These are phyloP conservation scores for Oxycera nigricornis DNA, from an alignment of 2,888 invertebrate genomes.

Conservation along the genomic window DNA sequence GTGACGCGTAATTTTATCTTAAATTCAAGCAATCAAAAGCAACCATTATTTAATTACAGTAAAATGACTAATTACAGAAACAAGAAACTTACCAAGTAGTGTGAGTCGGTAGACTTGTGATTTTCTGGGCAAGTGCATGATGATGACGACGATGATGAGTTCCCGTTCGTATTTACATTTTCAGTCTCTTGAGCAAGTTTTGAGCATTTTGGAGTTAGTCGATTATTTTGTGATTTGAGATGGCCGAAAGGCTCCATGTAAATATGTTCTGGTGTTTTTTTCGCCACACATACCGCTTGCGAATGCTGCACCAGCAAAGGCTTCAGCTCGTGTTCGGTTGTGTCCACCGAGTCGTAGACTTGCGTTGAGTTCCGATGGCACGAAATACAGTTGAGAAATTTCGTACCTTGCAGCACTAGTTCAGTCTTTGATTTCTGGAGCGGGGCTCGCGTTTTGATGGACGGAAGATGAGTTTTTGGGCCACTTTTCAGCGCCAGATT, in stretches of 20 bases:
- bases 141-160: constrained; percentile 42
- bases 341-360: constrained; percentile 49
- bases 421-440: constrained; percentile 51
- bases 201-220: constrained; percentile 38
- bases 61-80: neutral
- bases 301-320: constrained; percentile 46
- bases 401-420: constrained; percentile 48
- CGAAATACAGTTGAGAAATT: constrained; percentile 49
- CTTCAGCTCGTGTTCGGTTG: constrained; percentile 46
- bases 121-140: constrained; percentile 50
- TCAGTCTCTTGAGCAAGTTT: constrained; percentile 48
- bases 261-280: constrained; percentile 49
- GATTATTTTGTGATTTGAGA: constrained; percentile 46
- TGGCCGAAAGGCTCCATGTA: constrained; percentile 53
- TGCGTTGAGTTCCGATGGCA: constrained; percentile 49
- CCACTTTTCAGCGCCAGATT: constrained; percentile 51
- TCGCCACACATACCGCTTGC: neutral
- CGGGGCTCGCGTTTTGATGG: constrained; percentile 47
- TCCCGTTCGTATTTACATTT: constrained; percentile 26
- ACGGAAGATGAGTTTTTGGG: constrained; percentile 43
- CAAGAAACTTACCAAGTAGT: constrained; percentile 51
- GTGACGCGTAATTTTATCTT: too few species aligned
- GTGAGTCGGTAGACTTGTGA: constrained; percentile 49
- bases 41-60: constrained; percentile 7
- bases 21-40: too few species aligned